These are phyloP conservation scores for Rhynchotus rufescens DNA, from an alignment of 2,797 vertebrate species.

Conservation along the genomic window DNA sequence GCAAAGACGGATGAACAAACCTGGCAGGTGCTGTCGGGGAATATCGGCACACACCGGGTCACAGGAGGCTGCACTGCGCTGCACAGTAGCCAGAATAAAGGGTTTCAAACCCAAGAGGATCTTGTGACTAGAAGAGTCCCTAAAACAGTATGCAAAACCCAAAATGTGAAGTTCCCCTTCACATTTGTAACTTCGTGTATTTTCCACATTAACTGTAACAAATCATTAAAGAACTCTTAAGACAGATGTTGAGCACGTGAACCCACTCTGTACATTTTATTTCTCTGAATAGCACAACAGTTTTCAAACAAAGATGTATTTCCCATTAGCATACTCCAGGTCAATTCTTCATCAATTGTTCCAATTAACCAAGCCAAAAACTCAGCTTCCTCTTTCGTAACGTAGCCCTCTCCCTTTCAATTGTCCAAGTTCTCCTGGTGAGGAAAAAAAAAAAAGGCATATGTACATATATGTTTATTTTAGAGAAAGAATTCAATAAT, in stretches of 20 bases:
- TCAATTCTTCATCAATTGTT: background rate
- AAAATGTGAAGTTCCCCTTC: background rate
- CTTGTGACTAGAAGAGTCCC: too few species aligned
- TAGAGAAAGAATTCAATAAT: background rate
- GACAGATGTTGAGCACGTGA: background rate
- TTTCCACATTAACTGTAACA: background rate
- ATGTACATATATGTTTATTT: background rate
- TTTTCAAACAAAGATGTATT: background rate
- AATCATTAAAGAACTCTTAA: background rate
- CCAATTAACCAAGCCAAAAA: background rate
- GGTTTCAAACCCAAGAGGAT: background rate
- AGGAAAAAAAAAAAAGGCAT: background rate
- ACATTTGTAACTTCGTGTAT: accelerated
- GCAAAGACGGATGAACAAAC: background rate
- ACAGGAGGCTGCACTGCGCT: background rate
- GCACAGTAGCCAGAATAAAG: background rate
- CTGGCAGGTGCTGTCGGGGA: background rate
- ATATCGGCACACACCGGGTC: background rate
- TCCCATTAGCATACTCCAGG: background rate
- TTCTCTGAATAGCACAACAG: accelerated
- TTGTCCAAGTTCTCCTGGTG: constrained; percentile 66
- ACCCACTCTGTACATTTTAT: accelerated
- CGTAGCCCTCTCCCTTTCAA: background rate
- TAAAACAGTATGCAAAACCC: background rate
- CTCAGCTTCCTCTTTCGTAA: background rate